Evolutionary conservation across 1,140 invertebrate species (phyloP), one percentile per base, ranked within the genome.

Genomic region (Delia radicum): DNA sequence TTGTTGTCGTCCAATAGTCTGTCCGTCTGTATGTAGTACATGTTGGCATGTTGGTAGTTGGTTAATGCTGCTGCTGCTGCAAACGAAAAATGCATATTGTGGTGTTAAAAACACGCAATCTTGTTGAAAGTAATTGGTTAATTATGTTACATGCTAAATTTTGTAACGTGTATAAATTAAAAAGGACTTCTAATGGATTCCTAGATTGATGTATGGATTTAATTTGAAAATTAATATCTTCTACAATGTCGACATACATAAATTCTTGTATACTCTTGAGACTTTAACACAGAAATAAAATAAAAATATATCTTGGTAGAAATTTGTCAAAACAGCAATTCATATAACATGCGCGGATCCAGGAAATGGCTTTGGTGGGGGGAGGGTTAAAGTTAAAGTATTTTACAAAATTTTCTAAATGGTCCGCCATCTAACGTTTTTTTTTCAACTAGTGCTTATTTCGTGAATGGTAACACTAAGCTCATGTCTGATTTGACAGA

Each of bases 111-210:
- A 67, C 63, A 67, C 63, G 63, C 63, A 67, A 67, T 29, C 63
- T 67, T 67, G 63, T 67, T 67, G 63, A 67, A 31, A 67, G 63
- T 67, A 67, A 67, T 67, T 67, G 63, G 63, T 67, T 67, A 67
- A 67, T 67, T 67, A 67, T 67, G 63, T 67, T 67, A 67, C 63
- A 67, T 67, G 63, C 63, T 18, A 67, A 55, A 55, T 55, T 21
- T 55, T 55, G 48, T 55, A 55, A 55, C 48, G 48, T 55, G 24
- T 55, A 55, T 55, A 55, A 55, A 55, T 55, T 55, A 55, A 55
- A 55, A 55, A 55, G 48, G 48, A 55, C 48, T 55, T 55, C 48
- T 55, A 55, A 55, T 55, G 48, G 48, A 55, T 55, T 55, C 48
- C 48, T 21, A 55, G 48, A 55, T 55, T 55, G 48, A 55, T 55